A percentile compares a stretch with the other conserved stretches of the same genome.
Conservation (phyloP, 53 echinoderm and acorn worm species). For the Patiria pectinifera region DNA sequence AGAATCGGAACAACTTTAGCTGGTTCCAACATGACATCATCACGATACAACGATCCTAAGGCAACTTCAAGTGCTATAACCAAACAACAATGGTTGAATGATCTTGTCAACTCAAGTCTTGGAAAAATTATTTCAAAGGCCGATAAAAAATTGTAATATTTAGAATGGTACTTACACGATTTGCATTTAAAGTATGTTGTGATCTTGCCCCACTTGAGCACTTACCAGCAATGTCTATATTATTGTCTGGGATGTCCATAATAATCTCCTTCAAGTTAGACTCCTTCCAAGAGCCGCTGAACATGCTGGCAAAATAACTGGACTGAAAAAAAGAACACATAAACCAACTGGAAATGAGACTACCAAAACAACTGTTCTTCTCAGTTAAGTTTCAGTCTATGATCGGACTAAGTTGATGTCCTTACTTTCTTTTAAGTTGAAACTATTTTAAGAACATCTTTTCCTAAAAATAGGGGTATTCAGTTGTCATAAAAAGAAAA, state of each 20-base stretch:
- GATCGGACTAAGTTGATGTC: too few species aligned
- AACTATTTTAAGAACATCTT: too few species aligned
- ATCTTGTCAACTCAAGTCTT: neutral
- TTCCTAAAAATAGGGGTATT: too few species aligned
- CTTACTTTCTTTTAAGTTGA: too few species aligned
- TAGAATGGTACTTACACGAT: too few species aligned
- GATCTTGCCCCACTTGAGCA: neutral
- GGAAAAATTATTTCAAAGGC: too few species aligned
- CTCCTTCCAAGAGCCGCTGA: conserved; percentile 98
- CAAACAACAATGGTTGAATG: neutral
- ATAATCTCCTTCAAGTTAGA: conserved; percentile 83
- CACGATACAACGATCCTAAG: conserved; percentile 89
- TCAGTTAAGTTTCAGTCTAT: neutral
- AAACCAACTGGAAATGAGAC: neutral
- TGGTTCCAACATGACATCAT: conserved; percentile 94
- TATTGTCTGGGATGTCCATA: conserved; percentile 87
- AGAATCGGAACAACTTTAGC: conserved; percentile 92
- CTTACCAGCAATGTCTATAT: conserved; percentile 90
- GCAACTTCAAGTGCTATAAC: conserved; percentile 75
- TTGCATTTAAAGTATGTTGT: too few species aligned
- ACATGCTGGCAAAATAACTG: conserved; percentile 97
- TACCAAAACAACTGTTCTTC: neutral
- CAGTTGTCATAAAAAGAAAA: too few species aligned
- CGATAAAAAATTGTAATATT: too few species aligned
- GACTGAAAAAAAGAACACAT: conserved; percentile 58